phyloP scores from a whole-genome alignment of 2,113 vertebrate species.

The Antigone vipio region DNA sequence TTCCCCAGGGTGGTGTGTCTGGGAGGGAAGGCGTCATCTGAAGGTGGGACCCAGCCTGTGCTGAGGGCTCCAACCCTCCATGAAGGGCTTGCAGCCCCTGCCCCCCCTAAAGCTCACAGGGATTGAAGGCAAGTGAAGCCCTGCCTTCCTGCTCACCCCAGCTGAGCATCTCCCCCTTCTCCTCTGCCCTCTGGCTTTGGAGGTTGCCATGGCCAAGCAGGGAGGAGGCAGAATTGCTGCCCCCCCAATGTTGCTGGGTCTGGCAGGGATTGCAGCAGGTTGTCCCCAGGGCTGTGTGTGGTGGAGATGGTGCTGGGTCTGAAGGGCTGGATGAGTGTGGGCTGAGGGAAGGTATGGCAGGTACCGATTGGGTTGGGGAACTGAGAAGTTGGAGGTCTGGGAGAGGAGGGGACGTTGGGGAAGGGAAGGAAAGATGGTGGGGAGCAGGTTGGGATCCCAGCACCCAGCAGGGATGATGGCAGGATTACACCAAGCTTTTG shows the following conservation, averaged over 20 bases:
- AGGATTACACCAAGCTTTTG: not conserved
- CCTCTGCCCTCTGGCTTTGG: not conserved
- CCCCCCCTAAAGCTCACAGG: not conserved
- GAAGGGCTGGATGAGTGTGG: not conserved
- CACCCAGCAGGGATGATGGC: not conserved
- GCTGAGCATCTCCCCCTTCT: not conserved
- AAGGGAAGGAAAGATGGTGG: not conserved
- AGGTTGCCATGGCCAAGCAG: not conserved
- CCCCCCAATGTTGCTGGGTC: not conserved
- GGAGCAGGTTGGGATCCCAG: not conserved
- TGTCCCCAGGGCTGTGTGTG: not conserved
- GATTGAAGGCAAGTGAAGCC: fast-evolving
- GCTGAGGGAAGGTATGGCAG: not conserved
- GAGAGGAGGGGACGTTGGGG: not conserved
- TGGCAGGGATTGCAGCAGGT: not conserved
- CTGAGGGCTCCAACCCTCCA: not conserved
- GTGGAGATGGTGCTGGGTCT: not conserved
- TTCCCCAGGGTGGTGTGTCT: not conserved
- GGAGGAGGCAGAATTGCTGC: not conserved
- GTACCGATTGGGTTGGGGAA: too few relatives aligned
- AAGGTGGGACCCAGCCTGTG: not conserved
- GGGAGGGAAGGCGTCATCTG: not conserved
- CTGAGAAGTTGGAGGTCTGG: not conserved
- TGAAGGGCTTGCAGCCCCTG: not conserved
- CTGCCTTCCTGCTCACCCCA: not conserved